A percentile compares a stretch with the other conserved stretches of the same genome.
phyloP scores from a whole-genome alignment of 2,113 vertebrate genomes.

The Lanius ludovicianus region DNA sequence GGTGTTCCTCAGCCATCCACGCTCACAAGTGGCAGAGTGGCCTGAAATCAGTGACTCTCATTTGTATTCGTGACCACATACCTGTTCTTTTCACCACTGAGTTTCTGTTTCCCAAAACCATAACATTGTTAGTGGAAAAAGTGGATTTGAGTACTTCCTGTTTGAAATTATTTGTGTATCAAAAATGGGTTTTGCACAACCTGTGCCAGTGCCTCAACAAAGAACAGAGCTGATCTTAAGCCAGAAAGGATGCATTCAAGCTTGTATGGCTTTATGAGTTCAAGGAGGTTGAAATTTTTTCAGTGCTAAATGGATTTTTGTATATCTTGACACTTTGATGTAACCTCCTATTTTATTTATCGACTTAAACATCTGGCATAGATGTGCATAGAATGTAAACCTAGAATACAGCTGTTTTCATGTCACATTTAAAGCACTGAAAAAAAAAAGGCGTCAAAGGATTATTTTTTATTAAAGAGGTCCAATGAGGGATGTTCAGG shows the following conservation, averaged over 20 bases:
- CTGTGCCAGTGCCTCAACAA: conserved; percentile 75
- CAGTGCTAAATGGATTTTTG: conserved; percentile 70
- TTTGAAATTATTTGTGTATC: conserved; percentile 71
- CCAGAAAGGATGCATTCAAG: conserved; percentile 67
- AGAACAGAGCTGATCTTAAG: conserved; percentile 72
- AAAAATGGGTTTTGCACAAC: conserved; percentile 75
- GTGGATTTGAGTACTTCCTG: conserved; percentile 70
- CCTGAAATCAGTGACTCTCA: not conserved
- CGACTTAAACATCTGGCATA: conserved; percentile 70
- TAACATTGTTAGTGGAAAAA: conserved; percentile 72
- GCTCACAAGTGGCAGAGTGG: not conserved
- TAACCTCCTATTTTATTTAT: conserved; percentile 73
- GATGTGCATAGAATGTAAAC: conserved; percentile 71
- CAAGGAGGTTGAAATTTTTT: conserved; percentile 66
- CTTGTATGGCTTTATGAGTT: conserved; percentile 72
- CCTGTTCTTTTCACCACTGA: conserved; percentile 63
- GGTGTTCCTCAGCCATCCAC: not conserved
- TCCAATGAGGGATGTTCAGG: conserved; percentile 72
- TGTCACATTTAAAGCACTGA: conserved; percentile 73
- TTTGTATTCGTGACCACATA: not conserved
- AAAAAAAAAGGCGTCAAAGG: conserved; percentile 62
- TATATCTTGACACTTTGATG: conserved; percentile 72
- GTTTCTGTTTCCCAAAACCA: conserved; percentile 73
- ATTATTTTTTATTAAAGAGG: conserved; percentile 67
- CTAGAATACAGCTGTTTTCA: conserved; percentile 64